phyloP scores from a whole-genome alignment of 1,140 invertebrate genomes.

The Hycleus phaleratus region DNA sequence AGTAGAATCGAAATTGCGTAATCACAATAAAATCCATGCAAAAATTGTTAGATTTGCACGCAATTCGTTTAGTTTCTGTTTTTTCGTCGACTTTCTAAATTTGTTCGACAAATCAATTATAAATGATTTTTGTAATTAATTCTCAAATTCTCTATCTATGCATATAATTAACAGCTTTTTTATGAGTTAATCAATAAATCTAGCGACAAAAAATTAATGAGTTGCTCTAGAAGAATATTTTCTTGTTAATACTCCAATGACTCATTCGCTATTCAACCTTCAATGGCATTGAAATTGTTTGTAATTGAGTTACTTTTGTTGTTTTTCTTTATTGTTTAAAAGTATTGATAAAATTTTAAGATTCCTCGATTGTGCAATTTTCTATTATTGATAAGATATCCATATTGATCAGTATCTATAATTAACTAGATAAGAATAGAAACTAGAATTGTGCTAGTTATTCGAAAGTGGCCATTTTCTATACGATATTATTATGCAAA shows the following conservation, averaged over 20 bases:
- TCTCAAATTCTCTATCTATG: neutral
- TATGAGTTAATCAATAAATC: constrained; percentile 1
- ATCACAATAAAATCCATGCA: constrained; percentile 3
- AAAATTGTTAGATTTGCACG: constrained; percentile 10
- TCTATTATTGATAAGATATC: too few species aligned
- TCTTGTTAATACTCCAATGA: too few species aligned
- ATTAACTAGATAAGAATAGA: too few species aligned
- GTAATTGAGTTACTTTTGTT: too few species aligned
- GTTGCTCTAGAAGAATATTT: too few species aligned
- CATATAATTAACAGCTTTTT: constrained; percentile 8
- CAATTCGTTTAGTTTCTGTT: neutral
- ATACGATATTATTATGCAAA: constrained; percentile 7
- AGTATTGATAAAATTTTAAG: too few species aligned
- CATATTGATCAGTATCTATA: too few species aligned
- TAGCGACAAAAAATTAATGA: too few species aligned
- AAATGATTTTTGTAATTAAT: neutral
- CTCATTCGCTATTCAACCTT: too few species aligned
- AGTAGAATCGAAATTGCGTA: constrained; percentile 1
- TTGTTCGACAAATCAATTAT: constrained; percentile 5
- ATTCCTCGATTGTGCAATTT: too few species aligned
- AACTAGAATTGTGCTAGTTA: neutral
- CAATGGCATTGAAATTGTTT: too few species aligned
- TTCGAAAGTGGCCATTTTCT: constrained; percentile 9
- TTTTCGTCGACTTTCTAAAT: neutral
- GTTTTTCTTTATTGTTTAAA: too few species aligned